Evolutionary conservation across 2,113 vertebrate species (phyloP), one percentile per base, ranked within the genome.

Genomic region (Syrmaticus mikado): DNA sequence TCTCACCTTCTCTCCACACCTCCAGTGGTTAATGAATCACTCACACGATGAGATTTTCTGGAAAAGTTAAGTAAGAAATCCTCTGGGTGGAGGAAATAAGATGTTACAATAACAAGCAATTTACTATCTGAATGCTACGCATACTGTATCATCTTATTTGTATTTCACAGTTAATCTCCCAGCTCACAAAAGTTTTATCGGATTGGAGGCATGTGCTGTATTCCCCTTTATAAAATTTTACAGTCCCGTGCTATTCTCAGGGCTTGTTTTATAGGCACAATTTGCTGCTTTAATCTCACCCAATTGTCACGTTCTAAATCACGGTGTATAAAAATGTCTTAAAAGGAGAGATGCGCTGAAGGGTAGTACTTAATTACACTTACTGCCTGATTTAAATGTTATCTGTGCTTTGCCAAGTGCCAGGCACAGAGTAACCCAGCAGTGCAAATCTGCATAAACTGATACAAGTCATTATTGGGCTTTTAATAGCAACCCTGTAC

Each of bases 281-380:
- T 98, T 98, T 97, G 97, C 97, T 97, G 96, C 95, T 97, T 97
- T 98, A 97, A 98, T 98, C 96, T 97, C 95, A 97, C 93, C 95
- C 96, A 97, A 98, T 97, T 98, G 97, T 98, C 97, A 97, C 93
- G 96, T 97, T 97, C 93, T 98, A 98, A 98, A 98, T 98, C 98
- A 98, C 14, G 10, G 88, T 94, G 96, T 97, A 97, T 97, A 97
- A 98, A 97, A 97, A 96, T 93, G 97, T 97, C 97, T 96, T 97
- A 90, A 97, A 97, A 97, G 96, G 93, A 97, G 95, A 97, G 96
- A 96, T 96, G 94, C 82, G 84, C 93, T 97, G 95, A 98, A 97
- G 95, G 96, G 94, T 97, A 96, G 90, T 93, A 96, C 97, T 98
- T 98, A 98, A 98, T 98, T 98, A 98, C 97, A 97, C 97, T 97